Conservation (phyloP, 2,888 invertebrate species). For the Orchesellides sinensis region DNA sequence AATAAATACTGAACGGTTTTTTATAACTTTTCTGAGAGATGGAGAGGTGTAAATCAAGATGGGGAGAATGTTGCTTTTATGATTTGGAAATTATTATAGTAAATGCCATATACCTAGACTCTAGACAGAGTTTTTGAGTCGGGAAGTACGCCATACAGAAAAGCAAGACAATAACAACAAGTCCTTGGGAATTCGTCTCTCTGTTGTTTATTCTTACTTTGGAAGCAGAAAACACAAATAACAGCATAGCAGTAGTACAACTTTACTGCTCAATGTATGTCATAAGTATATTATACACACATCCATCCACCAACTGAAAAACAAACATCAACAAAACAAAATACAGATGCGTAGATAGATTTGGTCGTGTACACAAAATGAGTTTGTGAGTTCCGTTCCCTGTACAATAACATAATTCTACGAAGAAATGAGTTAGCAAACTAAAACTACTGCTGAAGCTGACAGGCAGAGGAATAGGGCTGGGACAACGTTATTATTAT, state of each 20-base stretch:
- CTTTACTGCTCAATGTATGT: too few relatives aligned
- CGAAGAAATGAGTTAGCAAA: too few relatives aligned
- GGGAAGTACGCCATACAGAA: slow-evolving; percentile 21
- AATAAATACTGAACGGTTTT: too few relatives aligned
- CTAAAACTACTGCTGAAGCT: too few relatives aligned
- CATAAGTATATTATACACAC: slow-evolving; percentile 12
- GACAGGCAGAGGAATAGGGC: too few relatives aligned
- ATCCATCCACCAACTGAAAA: slow-evolving; percentile 36
- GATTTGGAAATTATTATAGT: too few relatives aligned
- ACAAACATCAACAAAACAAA: slow-evolving; percentile 59
- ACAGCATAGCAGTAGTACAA: background rate
- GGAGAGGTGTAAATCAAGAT: too few relatives aligned
- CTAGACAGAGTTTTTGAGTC: background rate
- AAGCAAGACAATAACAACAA: slow-evolving; percentile 70
- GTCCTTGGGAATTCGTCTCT: slow-evolving; percentile 73
- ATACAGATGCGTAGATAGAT: slow-evolving; percentile 50
- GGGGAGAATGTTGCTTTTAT: too few relatives aligned
- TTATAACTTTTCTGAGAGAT: too few relatives aligned
- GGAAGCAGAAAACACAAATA: slow-evolving; percentile 68
- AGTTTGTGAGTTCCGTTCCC: slow-evolving; percentile 33
- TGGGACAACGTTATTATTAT: too few relatives aligned
- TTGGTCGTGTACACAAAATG: background rate
- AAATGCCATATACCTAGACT: background rate
- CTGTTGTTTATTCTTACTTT: slow-evolving; percentile 70
- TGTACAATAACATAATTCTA: too few relatives aligned